Evolutionary conservation across 2,888 invertebrate genomes (phyloP), one percentile per base, ranked within the genome.

Genomic region (Lomographa bimaculata): DNA sequence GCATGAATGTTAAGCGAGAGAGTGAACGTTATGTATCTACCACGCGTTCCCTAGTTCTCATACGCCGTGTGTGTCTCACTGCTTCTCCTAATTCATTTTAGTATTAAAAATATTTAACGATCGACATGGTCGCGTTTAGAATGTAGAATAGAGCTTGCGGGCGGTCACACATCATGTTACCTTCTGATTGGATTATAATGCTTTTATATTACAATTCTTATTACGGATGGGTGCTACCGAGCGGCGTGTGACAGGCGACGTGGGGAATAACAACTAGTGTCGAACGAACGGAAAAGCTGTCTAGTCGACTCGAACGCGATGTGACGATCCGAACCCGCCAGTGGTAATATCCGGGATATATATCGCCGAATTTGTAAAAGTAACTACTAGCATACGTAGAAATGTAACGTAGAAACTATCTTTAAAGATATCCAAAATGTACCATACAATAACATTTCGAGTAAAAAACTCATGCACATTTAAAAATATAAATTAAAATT

Each of bases 111-210:
- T 75, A 80, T 81, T 82, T 86, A 80, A 87, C 79, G 81, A 83
- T 68, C 63, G 58, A 60, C 63, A 52, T 57, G 53, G 46, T 51
- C 71, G 79, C 79, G 81, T 58, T 50, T 59, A 65, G 89, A 83
- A 89, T 89, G 69, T 79, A 80, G 79, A 86, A 73, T 64, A 58
- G 65, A 49, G 62, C 71, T 68, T 70, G 67, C 80, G 83, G 84
- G 83, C 84, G 89, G 85, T 76, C 86, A 77, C 76, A 77, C 79
- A 72, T 75, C 74, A 67, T 60, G 70, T 72, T 76, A 69, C 70
- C 64, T 70, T 71, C 73, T 87, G 85, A 89, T 89, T 89, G 87
- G 89, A 86, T 86, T 87, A 87, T 87, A 86, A 89, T 87, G 72
- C 78, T 79, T 80, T 85, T 83, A 84, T 80, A 89, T 85, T 84